Conservation (phyloP, 2,888 invertebrate genomes). For the Kryphioiulus occultus region DNA sequence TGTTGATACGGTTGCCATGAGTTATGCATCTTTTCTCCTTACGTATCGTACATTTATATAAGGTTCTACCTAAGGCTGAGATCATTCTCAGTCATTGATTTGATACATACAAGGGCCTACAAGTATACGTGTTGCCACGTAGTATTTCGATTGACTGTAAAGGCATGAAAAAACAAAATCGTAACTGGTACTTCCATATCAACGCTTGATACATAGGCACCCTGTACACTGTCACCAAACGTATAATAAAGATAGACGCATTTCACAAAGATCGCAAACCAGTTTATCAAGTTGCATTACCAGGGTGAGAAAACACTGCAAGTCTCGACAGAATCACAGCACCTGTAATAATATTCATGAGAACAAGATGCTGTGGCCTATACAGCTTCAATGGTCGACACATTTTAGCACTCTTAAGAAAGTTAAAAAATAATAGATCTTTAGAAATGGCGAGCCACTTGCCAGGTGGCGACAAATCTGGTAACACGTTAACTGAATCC, state of each 20-base stretch:
- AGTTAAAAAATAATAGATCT: not conserved
- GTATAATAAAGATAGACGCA: not conserved
- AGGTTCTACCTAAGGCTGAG: no score
- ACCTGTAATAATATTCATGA: constrained; percentile 14
- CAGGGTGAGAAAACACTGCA: not conserved
- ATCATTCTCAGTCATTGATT: no score
- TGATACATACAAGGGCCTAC: no score
- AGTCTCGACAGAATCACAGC: not conserved
- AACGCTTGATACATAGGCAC: not conserved
- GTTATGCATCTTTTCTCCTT: not conserved
- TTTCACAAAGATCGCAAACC: not conserved
- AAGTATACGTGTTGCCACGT: not conserved
- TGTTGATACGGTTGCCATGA: not conserved
- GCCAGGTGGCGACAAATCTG: constrained; percentile 35
- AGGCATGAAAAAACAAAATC: not conserved
- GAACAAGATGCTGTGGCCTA: constrained; percentile 11
- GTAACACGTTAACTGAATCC: not conserved
- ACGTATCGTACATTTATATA: no score
- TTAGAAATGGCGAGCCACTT: not conserved
- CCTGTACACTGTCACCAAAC: not conserved
- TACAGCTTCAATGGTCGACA: not conserved
- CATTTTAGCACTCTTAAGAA: not conserved
- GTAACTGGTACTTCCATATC: not conserved
- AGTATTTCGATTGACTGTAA: not conserved
- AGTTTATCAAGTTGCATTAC: not conserved